Percentiles rank a stretch among this genome's conserved stretches.
Evolutionary conservation across 2,113 vertebrate genomes (phyloP).

Genomic region (Turnix velox): DNA sequence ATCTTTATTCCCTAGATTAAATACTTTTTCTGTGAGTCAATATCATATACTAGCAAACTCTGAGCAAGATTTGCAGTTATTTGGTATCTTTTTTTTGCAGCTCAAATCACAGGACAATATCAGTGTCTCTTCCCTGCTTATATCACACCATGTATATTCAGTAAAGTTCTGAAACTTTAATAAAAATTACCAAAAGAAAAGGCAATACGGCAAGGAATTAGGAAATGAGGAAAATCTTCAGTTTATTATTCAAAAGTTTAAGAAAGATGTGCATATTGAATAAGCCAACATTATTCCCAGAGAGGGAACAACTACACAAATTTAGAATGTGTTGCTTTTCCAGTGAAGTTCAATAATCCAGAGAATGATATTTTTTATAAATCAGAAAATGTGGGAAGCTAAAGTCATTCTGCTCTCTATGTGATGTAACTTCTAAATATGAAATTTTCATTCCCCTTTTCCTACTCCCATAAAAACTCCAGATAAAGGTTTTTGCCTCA

Average conservation of each 20-base stretch:
- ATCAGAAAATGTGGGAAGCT: not conserved
- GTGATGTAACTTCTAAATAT: not conserved
- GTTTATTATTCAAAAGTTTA: not conserved
- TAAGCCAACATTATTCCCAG: not conserved
- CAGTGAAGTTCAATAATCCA: not conserved
- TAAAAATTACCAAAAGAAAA: not conserved
- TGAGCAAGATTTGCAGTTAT: not conserved
- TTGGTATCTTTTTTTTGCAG: not conserved
- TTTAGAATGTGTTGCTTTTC: not conserved
- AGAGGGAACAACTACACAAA: not conserved
- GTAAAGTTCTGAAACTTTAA: not conserved
- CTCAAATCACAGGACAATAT: not conserved
- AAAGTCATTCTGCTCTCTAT: not conserved
- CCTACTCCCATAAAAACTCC: not conserved
- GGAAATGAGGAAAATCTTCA: not conserved
- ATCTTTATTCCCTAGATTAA: not conserved
- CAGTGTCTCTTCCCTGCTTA: not conserved
- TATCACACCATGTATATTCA: not conserved
- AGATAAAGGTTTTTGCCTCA: conserved; percentile 24
- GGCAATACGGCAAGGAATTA: not conserved
- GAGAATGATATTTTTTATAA: not conserved
- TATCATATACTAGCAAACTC: not conserved
- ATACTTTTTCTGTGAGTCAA: not conserved
- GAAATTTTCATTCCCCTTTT: not conserved
- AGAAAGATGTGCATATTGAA: not conserved